These are phyloP conservation scores for Poicephalus meyeri DNA, from an alignment of 2,113 vertebrate species.

Conservation along the genomic window DNA sequence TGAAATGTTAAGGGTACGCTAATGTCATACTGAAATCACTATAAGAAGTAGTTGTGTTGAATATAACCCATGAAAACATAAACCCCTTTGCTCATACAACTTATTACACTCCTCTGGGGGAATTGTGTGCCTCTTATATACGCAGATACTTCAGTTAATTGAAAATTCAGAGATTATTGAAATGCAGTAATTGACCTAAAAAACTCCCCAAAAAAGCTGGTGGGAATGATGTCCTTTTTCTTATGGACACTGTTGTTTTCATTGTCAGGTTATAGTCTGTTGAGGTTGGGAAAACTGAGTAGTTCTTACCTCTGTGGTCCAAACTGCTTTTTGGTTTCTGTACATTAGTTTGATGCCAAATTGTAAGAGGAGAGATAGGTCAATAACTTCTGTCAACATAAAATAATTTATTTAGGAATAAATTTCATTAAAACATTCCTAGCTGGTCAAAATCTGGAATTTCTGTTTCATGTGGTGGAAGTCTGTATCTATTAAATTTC, in stretches of 20 bases:
- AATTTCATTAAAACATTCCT: neutral
- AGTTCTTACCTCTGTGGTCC: neutral
- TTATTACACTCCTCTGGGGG: neutral
- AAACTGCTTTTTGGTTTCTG: neutral
- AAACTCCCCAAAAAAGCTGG: neutral
- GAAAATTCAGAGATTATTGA: neutral
- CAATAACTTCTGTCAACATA: neutral
- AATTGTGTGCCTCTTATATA: neutral
- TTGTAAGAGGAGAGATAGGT: neutral
- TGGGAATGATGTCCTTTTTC: neutral
- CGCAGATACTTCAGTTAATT: neutral
- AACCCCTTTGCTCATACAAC: neutral
- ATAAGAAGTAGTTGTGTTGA: neutral
- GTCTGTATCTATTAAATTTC: neutral
- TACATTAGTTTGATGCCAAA: neutral
- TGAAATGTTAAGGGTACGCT: neutral
- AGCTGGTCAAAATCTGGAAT: neutral
- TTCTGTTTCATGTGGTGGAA: neutral
- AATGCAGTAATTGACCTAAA: neutral
- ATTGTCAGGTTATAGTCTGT: neutral
- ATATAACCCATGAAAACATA: neutral
- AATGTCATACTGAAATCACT: neutral
- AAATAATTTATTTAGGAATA: neutral
- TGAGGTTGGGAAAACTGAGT: neutral
- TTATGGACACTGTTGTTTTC: neutral